Percentiles rank a stretch among this genome's conserved stretches.
Conservation (phyloP, 2,888 invertebrate species). For the Nomada fabriciana region DNA sequence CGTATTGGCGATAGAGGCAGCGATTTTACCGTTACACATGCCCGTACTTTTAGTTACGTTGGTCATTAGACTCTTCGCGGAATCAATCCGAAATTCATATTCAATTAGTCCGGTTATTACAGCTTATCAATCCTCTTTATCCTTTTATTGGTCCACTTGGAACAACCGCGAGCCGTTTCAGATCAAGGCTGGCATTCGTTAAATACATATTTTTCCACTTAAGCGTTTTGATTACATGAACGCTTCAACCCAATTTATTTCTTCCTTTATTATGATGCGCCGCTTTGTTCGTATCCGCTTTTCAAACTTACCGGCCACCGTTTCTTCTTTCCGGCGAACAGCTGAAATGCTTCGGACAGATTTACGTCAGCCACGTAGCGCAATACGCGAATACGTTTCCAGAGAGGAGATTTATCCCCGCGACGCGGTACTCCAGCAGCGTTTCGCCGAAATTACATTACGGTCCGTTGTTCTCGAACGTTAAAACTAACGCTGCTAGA, state of each 20-base stretch:
- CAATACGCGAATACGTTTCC: slow-evolving; percentile 5
- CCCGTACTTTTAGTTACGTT: background rate
- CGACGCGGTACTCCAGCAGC: background rate
- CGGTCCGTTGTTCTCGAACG: background rate
- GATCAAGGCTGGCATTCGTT: background rate
- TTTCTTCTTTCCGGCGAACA: background rate
- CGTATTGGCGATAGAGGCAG: background rate
- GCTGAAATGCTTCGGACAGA: background rate
- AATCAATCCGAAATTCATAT: background rate
- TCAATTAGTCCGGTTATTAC: background rate
- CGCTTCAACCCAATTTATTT: background rate
- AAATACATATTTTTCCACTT: background rate
- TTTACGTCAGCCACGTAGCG: background rate
- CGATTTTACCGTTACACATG: background rate
- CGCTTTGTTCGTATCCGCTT: background rate
- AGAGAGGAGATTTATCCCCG: background rate
- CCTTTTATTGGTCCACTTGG: background rate
- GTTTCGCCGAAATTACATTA: no score
- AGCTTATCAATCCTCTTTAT: background rate
- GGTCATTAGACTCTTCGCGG: background rate
- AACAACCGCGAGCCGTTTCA: background rate
- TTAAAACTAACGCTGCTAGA: background rate
- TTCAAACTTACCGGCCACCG: background rate
- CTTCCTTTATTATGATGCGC: background rate
- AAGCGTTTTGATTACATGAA: no score